phyloP scores from a whole-genome alignment of 2,888 invertebrate genomes.

The Drosophila pseudotalamancana region DNA sequence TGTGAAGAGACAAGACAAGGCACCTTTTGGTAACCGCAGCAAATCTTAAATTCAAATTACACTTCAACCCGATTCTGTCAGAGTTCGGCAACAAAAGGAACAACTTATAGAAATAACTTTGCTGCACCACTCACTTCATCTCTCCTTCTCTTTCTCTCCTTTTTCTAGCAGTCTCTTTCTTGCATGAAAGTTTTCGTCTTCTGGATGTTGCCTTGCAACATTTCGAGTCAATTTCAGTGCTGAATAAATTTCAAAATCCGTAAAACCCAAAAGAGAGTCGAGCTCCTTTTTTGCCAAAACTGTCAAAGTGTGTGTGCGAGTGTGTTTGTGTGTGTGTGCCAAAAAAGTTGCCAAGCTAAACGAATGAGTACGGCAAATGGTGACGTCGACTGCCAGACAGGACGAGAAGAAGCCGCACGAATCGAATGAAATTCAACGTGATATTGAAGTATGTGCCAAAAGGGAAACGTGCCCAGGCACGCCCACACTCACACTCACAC shows the following conservation, averaged over 20 bases:
- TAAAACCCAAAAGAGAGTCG: constrained; percentile 67
- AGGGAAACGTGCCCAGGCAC: constrained; percentile 65
- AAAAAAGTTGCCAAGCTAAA: constrained; percentile 75
- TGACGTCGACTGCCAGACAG: constrained; percentile 55
- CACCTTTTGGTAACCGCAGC: constrained; percentile 72
- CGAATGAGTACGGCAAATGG: constrained; percentile 64
- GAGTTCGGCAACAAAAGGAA: constrained; percentile 55
- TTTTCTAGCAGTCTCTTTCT: background rate
- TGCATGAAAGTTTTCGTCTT: constrained; percentile 53
- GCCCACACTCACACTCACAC: constrained; percentile 17
- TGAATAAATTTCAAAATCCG: constrained; percentile 75
- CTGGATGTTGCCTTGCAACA: constrained; percentile 37
- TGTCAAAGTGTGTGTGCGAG: constrained; percentile 60
- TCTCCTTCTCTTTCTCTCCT: background rate
- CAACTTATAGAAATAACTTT: constrained; percentile 74
- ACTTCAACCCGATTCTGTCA: constrained; percentile 71
- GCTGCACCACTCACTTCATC: constrained; percentile 17
- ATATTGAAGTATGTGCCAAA: constrained; percentile 81
- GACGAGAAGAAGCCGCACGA: constrained; percentile 44
- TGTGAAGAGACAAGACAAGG: constrained; percentile 27
- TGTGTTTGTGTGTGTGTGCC: constrained; percentile 50
- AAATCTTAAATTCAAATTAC: constrained; percentile 81
- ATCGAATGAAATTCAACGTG: constrained; percentile 79
- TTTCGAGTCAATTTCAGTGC: constrained; percentile 72
- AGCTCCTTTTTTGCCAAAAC: constrained; percentile 62